Evolutionary conservation across 1,140 invertebrate genomes (phyloP).

Genomic region (Procambarus clarkii): DNA sequence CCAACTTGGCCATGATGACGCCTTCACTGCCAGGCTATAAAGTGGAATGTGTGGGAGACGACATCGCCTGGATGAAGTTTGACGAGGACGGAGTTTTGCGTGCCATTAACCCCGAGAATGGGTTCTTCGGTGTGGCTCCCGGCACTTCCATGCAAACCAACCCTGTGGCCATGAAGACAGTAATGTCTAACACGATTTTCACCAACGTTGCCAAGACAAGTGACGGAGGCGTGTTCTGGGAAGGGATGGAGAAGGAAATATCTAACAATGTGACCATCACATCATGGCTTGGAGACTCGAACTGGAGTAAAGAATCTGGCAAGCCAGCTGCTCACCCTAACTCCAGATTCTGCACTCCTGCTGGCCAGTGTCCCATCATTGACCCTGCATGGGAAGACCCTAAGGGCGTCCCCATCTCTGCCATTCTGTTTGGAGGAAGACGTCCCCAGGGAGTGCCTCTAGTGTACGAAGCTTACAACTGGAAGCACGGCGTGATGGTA

Average conservation of each 20-base stretch:
- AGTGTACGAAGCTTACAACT: constrained; percentile 93
- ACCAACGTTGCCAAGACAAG: constrained; percentile 97
- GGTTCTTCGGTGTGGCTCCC: constrained; percentile 99
- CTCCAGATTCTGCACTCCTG: constrained; percentile 95
- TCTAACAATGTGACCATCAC: constrained; percentile 81
- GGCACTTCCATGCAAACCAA: constrained; percentile 95
- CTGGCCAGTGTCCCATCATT: constrained; percentile 95
- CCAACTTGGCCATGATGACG: constrained; percentile 98
- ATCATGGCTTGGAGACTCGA: constrained; percentile 88
- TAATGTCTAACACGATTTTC: constrained; percentile 96
- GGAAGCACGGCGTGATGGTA: constrained; percentile 97
- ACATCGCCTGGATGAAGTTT: constrained; percentile 98
- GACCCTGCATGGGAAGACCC: constrained; percentile 85
- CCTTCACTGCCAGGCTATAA: constrained; percentile 96
- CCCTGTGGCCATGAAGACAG: constrained; percentile 97
- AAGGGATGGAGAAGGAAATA: constrained; percentile 93
- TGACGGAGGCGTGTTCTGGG: constrained; percentile 98
- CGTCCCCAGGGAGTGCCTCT: constrained; percentile 94
- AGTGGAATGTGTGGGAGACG: constrained; percentile 90
- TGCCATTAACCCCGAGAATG: constrained; percentile 99
- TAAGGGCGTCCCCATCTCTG: constrained; percentile 95
- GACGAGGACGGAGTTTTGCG: constrained; percentile 91
- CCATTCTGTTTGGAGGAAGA: constrained; percentile 96
- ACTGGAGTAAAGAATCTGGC: constrained; percentile 82
- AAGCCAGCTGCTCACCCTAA: constrained; percentile 95